These are phyloP conservation scores for Myotis vivesi DNA, from an alignment of 2,797 vertebrate species.

Conservation along the genomic window DNA sequence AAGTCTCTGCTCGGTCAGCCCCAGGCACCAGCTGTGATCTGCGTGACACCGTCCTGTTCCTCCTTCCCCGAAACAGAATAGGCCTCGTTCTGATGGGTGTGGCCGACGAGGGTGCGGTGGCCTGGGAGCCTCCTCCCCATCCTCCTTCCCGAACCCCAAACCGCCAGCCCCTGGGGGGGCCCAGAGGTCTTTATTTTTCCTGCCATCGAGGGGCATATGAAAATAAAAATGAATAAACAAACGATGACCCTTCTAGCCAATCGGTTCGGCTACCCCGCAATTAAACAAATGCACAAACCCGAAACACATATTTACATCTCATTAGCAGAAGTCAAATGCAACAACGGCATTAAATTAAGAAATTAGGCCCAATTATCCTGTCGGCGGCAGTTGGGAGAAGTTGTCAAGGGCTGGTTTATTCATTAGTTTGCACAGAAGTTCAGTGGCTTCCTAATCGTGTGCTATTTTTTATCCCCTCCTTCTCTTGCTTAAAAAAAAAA, in stretches of 20 bases:
- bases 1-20: no score
- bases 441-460: slow-evolving; percentile 74
- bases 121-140: slow-evolving; percentile 23
- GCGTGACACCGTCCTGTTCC: neutral
- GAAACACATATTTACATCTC: slow-evolving; percentile 85
- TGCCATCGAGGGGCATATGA: slow-evolving; percentile 40
- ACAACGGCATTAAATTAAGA: slow-evolving; percentile 85
- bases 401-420: slow-evolving; percentile 72
- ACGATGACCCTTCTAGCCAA: slow-evolving; percentile 83
- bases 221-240: slow-evolving; percentile 79
- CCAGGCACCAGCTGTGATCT: no score
- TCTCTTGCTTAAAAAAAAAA: slow-evolving; percentile 36
- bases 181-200: neutral
- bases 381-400: slow-evolving; percentile 76
- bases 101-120: neutral
- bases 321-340: slow-evolving; percentile 84
- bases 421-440: slow-evolving; percentile 77
- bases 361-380: slow-evolving; percentile 86
- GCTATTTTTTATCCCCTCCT: slow-evolving; percentile 68
- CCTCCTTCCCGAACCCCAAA: neutral
- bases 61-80: neutral
- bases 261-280: slow-evolving; percentile 84
- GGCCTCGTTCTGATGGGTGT: neutral
- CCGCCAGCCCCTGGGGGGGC: neutral
- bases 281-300: slow-evolving; percentile 85